phyloP scores from a whole-genome alignment of 2,797 vertebrate genomes.

The Muraenolepis orangiensis region DNA sequence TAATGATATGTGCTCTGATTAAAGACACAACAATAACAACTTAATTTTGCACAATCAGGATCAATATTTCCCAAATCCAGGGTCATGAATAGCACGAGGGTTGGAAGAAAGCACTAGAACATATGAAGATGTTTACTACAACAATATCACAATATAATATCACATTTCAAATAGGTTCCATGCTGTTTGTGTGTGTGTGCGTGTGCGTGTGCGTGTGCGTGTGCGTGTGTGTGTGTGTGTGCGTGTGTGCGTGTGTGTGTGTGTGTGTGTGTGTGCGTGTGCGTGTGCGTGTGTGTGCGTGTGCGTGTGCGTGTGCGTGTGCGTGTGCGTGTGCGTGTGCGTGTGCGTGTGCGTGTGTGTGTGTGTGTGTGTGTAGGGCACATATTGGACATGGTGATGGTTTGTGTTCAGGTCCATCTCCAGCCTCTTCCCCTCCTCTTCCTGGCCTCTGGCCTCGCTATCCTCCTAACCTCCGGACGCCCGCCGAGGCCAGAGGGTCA shows the following conservation, averaged over 20 bases:
- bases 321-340: too few species aligned
- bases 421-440: constrained; percentile 13
- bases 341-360: neutral
- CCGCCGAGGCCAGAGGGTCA: constrained; percentile 68
- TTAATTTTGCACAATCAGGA: neutral
- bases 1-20: too few species aligned
- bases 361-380: neutral
- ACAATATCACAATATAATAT: neutral
- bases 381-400: neutral
- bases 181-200: too few species aligned
- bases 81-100: neutral
- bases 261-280: too few species aligned
- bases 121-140: too few species aligned
- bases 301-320: too few species aligned
- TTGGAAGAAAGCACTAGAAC: neutral
- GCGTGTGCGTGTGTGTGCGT: neutral
- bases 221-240: neutral
- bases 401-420: constrained; percentile 1
- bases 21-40: neutral
- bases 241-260: neutral
- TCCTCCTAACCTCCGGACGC: constrained; percentile 42
- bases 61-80: neutral
- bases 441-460: constrained; percentile 37
- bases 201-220: too few species aligned
- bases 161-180: neutral